phyloP scores from a whole-genome alignment of 2,113 vertebrate genomes.

The Gorilla gorilla region DNA sequence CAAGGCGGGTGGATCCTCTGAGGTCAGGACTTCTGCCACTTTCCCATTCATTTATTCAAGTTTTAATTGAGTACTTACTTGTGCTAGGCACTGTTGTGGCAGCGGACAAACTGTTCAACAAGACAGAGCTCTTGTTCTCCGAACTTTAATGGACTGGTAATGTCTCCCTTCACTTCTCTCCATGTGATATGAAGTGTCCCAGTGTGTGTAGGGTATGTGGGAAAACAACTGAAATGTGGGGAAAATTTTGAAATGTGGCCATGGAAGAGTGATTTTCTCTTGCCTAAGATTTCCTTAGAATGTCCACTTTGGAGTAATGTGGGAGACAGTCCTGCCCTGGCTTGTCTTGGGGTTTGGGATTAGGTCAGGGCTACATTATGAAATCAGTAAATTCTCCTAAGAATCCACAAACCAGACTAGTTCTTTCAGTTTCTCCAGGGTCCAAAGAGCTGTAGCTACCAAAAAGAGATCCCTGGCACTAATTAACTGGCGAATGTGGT shows the following conservation, averaged over 20 bases:
- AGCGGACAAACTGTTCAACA: background rate
- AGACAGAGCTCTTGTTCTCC: background rate
- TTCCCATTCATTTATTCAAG: background rate
- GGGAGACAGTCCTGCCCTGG: background rate
- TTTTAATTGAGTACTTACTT: too few relatives aligned
- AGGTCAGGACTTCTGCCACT: background rate
- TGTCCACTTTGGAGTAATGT: background rate
- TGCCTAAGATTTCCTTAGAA: background rate
- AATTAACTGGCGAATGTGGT: background rate
- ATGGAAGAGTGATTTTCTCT: background rate
- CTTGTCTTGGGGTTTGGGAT: background rate
- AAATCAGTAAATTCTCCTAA: background rate
- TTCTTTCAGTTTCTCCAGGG: background rate
- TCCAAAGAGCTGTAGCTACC: background rate
- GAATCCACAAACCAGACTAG: background rate
- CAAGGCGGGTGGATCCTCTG: background rate
- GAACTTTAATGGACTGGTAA: background rate
- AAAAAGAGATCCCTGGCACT: background rate
- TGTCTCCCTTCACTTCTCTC: background rate
- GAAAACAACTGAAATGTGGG: background rate
- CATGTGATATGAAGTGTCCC: background rate
- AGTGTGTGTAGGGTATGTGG: too few relatives aligned
- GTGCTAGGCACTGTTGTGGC: background rate
- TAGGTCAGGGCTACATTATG: background rate
- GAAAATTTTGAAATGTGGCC: background rate